Conservation (phyloP, 2,888 invertebrate genomes). For the Ichneumoninae sp. region DNA sequence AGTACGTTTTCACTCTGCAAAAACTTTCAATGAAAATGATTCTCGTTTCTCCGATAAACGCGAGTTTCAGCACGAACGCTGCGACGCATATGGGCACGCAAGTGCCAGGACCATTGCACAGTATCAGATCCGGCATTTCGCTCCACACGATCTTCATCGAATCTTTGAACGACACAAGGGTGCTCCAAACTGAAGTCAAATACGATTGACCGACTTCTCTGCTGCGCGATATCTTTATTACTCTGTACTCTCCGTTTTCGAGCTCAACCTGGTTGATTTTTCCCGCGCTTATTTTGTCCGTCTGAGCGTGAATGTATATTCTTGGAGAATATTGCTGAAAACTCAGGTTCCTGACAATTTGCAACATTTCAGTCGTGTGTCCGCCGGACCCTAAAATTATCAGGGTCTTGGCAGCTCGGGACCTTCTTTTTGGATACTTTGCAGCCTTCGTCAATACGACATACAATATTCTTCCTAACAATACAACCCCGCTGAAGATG, state of each 20-base stretch:
- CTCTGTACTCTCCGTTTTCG: slow-evolving; percentile 83
- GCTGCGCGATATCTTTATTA: slow-evolving; percentile 91
- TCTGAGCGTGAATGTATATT: slow-evolving; percentile 91
- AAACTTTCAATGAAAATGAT: slow-evolving; percentile 98
- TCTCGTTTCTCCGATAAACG: slow-evolving; percentile 88
- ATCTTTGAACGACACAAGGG: slow-evolving; percentile 89
- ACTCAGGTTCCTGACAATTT: slow-evolving; percentile 88
- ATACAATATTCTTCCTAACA: slow-evolving; percentile 71
- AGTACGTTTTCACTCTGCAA: slow-evolving; percentile 95
- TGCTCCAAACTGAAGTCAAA: slow-evolving; percentile 91
- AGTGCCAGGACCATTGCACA: slow-evolving; percentile 98
- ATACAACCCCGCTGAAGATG: slow-evolving; percentile 18
- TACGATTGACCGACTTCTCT: slow-evolving; percentile 95
- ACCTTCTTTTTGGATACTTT: slow-evolving; percentile 49
- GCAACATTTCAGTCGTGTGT: slow-evolving; percentile 97
- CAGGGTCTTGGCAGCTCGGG: slow-evolving; percentile 83
- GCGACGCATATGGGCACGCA: slow-evolving; percentile 96
- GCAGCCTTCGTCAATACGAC: slow-evolving; percentile 70
- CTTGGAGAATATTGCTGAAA: slow-evolving; percentile 89
- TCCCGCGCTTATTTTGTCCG: slow-evolving; percentile 90
- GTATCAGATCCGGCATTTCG: slow-evolving; percentile 91
- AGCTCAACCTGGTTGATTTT: slow-evolving; percentile 88
- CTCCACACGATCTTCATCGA: slow-evolving; percentile 89
- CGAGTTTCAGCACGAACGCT: slow-evolving; percentile 90
- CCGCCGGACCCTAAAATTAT: slow-evolving; percentile 93